Evolutionary conservation across 2,888 invertebrate species (phyloP), one percentile per base, ranked within the genome.

Genomic region (Cenopis cana): DNA sequence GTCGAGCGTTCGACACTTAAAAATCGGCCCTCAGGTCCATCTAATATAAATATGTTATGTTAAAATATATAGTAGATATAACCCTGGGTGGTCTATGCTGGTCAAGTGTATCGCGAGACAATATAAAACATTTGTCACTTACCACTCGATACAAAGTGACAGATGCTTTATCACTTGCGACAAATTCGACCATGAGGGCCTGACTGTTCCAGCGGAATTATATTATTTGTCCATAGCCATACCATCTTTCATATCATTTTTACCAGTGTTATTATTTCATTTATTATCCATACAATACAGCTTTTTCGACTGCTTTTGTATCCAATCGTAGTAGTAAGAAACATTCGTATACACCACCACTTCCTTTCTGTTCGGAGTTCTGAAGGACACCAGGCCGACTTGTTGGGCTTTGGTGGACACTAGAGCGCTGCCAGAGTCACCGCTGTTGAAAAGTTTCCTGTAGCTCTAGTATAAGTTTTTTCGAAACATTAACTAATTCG

Each of bases 371-470:
- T 8, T 14, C 0, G n/a, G 6, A 10, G 2, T 29, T 12, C 55
- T 29, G 14, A n/a, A 56, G 17, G 71, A 71, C 24, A 71, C 67
- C 38, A 71, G 50, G 0, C 71, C 71, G 29, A 71, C 56, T 29
- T 67, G 66, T 29, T 61, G 71, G 1, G 67, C 61, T 0, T 10
- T 6, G 24, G 2, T n/a, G 18, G 59, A 17, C 2, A 71, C n/a
- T 8, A 71, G 61, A 9, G 71, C 71, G 4, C 71, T 66, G 55
- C 71, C 71, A 29, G 71, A 71, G 50, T 71, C 71, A 17, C 71
- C 71, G 9, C 71, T 71, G 59, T 55, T 18, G 54, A 54, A n/a
- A 10, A 36, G 5, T 29, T 33, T 12, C 18, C 6, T 8, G 12
- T 11, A 3, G n/a, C n/a, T n/a, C n/a, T n/a, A n/a, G n/a, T n/a